Evolutionary conservation across 2,113 vertebrate genomes (phyloP).

Genomic region (Pteruthius melanotis): DNA sequence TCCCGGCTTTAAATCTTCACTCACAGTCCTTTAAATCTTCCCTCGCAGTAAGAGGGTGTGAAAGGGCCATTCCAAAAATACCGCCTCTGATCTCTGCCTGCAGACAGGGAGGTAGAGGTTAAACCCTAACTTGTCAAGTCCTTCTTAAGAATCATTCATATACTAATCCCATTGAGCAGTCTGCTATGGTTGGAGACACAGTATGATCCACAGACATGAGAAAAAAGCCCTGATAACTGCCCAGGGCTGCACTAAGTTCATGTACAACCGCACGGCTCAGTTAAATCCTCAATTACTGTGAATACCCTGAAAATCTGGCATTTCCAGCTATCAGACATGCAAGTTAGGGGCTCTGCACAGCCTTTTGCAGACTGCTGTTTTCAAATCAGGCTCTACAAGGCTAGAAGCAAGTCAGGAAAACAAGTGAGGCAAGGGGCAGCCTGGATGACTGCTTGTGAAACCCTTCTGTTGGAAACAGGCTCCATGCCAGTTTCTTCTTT

Average conservation of each 20-base stretch:
- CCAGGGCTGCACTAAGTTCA: not conserved
- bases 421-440: constrained; percentile 11
- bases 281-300: not conserved
- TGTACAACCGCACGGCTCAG: not conserved
- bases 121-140: not conserved
- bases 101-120: not conserved
- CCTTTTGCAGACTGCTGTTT: constrained; percentile 1
- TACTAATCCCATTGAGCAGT: not conserved
- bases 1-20: not conserved
- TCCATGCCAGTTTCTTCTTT: constrained; percentile 20
- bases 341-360: not conserved
- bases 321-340: not conserved
- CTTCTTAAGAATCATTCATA: not conserved
- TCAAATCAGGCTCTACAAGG: not conserved
- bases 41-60: not conserved
- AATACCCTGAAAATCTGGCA: not conserved
- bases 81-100: not conserved
- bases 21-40: not conserved
- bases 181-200: not conserved
- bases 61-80: not conserved
- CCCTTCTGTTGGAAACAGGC: constrained; percentile 5
- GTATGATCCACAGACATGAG: not conserved
- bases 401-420: constrained; percentile 32
- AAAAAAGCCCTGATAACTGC: not conserved
- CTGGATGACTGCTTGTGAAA: constrained; percentile 30